Evolutionary conservation across 2,888 invertebrate genomes (phyloP), one percentile per base, ranked within the genome.

Genomic region (Polyommatus icarus): DNA sequence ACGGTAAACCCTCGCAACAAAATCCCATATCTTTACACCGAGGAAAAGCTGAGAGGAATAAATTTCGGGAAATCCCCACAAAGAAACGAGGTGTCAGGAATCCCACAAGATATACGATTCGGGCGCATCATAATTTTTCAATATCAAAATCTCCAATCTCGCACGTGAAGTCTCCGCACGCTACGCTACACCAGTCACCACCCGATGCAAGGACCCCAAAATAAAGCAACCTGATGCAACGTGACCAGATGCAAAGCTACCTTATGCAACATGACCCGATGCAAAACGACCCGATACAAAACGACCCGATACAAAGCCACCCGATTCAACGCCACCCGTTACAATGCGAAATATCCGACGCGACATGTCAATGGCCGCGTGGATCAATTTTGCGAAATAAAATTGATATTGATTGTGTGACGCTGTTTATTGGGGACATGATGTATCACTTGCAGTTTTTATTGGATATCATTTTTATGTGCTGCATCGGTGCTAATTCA

Each of bases 381-480:
- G 29, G 76, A 76, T 76, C 57, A 76, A 46, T 73, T 24, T 75
- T 75, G 50, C 75, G 24, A 75, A 75, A 75, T 75, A 54, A 54
- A 54, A 75, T 54, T 75, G 50, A 75, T 75, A 75, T 75, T 54
- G 75, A 75, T 75, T 50, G 75, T 75, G 75, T 15, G 73, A 73
- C 67, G 1, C 32, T 67, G 67, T 15, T 67, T 67, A 67, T 32
- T 67, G 67, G 32, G 67, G 29, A 3, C 29, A 32, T 32, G 29
- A 67, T 32, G 67, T 67, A 67, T 67, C 67, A 67, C 67, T 67
- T 67, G 67, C 67, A 18, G 29, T 29, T 67, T 29, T 67, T 15
- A 29, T 61, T 61, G 12, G 24, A 24, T 20, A 61, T 61, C 10
- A 61, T 24, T 61, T 61, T 24, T 24, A 61, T 8, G 24, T 12